A percentile compares a stretch with the other conserved stretches of the same genome.
These are phyloP conservation scores for Enteromius treurensis DNA, from an alignment of 2,797 vertebrate species.

Conservation along the genomic window DNA sequence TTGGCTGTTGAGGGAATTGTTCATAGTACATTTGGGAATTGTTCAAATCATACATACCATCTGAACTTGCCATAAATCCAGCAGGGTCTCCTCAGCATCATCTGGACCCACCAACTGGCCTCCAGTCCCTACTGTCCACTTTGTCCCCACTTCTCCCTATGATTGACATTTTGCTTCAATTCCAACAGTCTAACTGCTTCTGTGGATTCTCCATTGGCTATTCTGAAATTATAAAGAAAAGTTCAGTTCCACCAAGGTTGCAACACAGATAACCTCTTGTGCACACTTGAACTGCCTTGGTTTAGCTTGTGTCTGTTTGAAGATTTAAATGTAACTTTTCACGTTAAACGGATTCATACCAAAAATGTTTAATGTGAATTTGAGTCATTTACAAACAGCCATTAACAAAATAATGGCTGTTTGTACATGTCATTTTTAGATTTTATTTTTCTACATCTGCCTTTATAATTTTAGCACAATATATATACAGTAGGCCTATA, in stretches of 20 bases:
- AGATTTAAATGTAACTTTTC: not conserved
- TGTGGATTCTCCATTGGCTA: not conserved
- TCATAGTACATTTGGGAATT: not conserved
- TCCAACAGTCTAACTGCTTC: constrained; percentile 14
- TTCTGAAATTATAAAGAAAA: not conserved
- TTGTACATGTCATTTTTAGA: not conserved
- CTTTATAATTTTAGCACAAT: too few relatives aligned
- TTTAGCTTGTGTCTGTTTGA: not conserved
- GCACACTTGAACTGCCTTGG: not conserved
- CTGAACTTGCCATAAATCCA: constrained; percentile 33
- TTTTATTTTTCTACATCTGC: too few relatives aligned
- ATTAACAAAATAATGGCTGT: not conserved
- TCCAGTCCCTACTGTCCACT: not conserved
- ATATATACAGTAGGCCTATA: too few relatives aligned
- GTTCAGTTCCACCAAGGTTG: not conserved
- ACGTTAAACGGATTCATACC: not conserved
- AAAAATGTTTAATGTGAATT: not conserved
- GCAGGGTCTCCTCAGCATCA: constrained; percentile 18
- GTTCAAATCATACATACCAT: not conserved
- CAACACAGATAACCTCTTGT: not conserved
- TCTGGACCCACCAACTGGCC: constrained; percentile 9
- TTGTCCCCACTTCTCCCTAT: not conserved
- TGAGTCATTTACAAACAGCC: not conserved
- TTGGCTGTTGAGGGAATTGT: not conserved
- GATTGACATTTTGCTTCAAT: constrained; percentile 31